Conservation (phyloP, 2,113 vertebrate genomes). For the Mesocricetus auratus region DNA sequence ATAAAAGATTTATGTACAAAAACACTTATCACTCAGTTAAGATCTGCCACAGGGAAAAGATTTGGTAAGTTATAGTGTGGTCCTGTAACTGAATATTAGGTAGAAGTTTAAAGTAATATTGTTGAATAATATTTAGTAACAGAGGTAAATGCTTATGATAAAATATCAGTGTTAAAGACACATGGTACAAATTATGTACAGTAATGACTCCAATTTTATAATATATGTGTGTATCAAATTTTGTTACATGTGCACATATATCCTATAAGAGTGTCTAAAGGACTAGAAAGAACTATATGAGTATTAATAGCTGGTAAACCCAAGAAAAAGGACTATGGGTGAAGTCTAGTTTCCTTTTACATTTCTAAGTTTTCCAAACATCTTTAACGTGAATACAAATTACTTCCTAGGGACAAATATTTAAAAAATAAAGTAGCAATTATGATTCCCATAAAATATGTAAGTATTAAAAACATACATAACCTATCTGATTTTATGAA, state of each 20-base stretch:
- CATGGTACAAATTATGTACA: conserved; percentile 69
- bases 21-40: conserved; percentile 74
- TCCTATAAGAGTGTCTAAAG: background rate
- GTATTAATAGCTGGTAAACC: conserved; percentile 39
- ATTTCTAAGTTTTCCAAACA: conserved; percentile 32
- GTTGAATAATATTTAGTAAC: conserved; percentile 75
- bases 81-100: conserved; percentile 71
- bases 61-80: conserved; percentile 68
- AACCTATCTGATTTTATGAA: conserved; percentile 23
- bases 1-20: conserved; percentile 78
- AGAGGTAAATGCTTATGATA: conserved; percentile 71
- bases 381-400: conserved; percentile 52
- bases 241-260: conserved; percentile 59
- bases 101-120: conserved; percentile 78
- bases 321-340: background rate
- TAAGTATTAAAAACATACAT: background rate
- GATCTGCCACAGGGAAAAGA: conserved; percentile 64
- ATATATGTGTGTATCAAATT: conserved; percentile 70
- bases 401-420: conserved; percentile 43
- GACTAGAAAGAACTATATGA: conserved; percentile 49
- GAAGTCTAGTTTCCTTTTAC: conserved; percentile 55
- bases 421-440: conserved; percentile 26
- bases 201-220: conserved; percentile 69
- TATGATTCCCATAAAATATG: conserved; percentile 23
- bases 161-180: conserved; percentile 73